Base-by-base conservation (phyloP, 2,888 invertebrate genomes). In the Drosophila picticornis region DNA sequence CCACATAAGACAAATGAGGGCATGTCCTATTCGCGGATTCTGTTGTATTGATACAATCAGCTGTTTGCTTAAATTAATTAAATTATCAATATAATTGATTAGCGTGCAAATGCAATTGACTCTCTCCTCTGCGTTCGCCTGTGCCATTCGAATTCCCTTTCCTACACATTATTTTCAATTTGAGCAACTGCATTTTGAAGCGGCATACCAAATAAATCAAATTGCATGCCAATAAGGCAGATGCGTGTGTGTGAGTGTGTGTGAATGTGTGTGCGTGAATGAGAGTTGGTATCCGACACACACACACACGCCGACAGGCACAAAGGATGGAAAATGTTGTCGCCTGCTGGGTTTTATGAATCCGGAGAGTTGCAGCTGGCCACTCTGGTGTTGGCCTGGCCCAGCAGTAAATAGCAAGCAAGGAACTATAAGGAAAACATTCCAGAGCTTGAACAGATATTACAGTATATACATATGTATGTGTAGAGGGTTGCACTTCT, bases 61-160 rank as follows among this genome's bases (percentile, higher is more conserved):
- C 58, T 85, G 77, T 85, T 85, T 85, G 86, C 70, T 75, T 68
- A 75, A 75, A 74, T 77, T 86, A 86, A 85, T 90, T 88, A 78
- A 83, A 88, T 75, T 74, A 81, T 72, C 81, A 78, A 78, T 77
- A 74, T 71, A 90, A 88, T 88, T 88, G 90, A 90, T 86, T 89
- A 76, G 87, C 67, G 63, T 52, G 66, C 66, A 65, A 72, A 74
- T 79, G 43, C 63, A 59, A 59, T 67, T 66, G 65, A 38, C 48
- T 31, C 50, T 0, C 36, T 7, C 38, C 43, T 5, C 32, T 2
- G 1, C 6, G 10, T 19, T n/a, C 6, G 2, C 25, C 13, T 2
- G 0, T 29, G 13, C 11, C n/a, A 29, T 27, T 3, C 19, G 13
- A 27, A 29, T 38, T 46, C 27, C 51, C 7, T 19, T 27, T 50